Evolutionary conservation across 1,140 invertebrate species (phyloP), one percentile per base, ranked within the genome.

Genomic region (Heliconius melpomene): DNA sequence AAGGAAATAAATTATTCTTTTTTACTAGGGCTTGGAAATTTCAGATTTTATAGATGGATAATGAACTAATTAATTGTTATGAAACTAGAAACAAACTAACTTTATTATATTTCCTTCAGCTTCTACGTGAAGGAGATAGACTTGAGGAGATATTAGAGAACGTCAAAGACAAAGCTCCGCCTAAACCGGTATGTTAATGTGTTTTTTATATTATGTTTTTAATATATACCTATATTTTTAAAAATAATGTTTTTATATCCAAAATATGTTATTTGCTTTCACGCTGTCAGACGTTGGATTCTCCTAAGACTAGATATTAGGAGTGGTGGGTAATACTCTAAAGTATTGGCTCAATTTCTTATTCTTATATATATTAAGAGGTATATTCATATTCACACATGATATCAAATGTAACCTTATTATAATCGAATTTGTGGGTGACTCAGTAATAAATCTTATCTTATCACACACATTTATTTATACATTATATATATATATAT

Each of bases 121-220:
- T 91, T 9, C 82, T 92, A 7, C 88, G 88, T 7, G 90, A 91
- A 38, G 90, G 90, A 0, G 91, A 91, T 18, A 84, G 80, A 5
- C 79, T 91, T 16, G 88, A 89, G 18, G 90, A 91, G 23, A 83
- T 88, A 2, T 70, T 85, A 2, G 90, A 91, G 32, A 83, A 82
- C 9, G 84, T 87, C 32, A 86, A 79, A 9, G 73, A 78, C 3
- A 79, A 81, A 40, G 74, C 81, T 3, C 77, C 77, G 7, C 70
- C 82, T 0, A 89, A 88, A 84, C 86, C 85, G 87, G 89, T 91
- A 83, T 74, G 20, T 40, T 78, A 29, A 16, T 46, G 5, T 46
- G 5, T 2, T 46, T 16, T 16, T 46, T 46, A 46, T 46, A 16
- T 1, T 23, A 5, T 26, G 23, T 60, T 60, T 60, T 36, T 36